Evolutionary conservation across 2,888 invertebrate genomes (phyloP).

Genomic region (Callyntrura sp.): DNA sequence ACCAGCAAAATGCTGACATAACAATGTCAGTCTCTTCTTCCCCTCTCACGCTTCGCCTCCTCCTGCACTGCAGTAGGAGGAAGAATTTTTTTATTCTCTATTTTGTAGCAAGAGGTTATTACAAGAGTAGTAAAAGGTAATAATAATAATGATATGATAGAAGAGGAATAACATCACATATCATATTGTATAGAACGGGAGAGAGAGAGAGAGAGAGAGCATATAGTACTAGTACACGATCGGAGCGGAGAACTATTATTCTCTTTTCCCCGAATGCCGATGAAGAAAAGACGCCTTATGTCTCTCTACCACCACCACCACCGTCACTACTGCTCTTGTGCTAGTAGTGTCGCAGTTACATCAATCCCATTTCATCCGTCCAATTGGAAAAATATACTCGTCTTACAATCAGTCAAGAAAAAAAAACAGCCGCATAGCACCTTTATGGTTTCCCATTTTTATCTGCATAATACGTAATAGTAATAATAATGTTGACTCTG

Average conservation of each 20-base stretch:
- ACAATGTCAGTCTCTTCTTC: no score
- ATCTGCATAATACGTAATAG: conserved; percentile 67
- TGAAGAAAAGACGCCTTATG: no score
- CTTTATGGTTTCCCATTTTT: conserved; percentile 66
- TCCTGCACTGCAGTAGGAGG: neutral
- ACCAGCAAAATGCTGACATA: no score
- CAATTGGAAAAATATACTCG: conserved; percentile 33
- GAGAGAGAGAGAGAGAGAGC: no score
- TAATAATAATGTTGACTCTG: neutral
- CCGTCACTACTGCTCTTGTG: neutral
- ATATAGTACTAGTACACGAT: no score
- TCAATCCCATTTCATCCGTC: neutral
- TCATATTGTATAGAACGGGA: no score
- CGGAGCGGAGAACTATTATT: no score
- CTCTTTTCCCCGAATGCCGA: no score
- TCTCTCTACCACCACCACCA: no score
- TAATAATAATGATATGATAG: neutral
- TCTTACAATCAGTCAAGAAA: conserved; percentile 4
- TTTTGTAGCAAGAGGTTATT: neutral
- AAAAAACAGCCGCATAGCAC: conserved; percentile 71
- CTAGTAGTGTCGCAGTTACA: conserved; percentile 56
- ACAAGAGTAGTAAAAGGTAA: neutral
- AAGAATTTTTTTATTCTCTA: neutral
- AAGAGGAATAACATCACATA: conserved; percentile 7
- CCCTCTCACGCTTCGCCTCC: neutral